Evolutionary conservation across 2,888 invertebrate genomes (phyloP).

Genomic region (Tromatobia lineatoria): DNA sequence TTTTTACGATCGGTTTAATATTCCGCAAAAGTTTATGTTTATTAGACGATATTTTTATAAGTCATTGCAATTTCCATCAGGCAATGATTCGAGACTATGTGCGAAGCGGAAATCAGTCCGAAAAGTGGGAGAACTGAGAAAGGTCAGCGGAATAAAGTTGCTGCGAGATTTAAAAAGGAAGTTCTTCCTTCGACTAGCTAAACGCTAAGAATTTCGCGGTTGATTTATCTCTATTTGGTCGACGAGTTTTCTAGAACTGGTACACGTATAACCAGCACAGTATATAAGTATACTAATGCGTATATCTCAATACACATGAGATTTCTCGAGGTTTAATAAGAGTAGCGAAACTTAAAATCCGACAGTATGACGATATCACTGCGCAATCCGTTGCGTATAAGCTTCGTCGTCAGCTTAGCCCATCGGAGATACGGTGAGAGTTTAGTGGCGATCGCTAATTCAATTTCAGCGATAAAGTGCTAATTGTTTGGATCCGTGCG

Average conservation of each 20-base stretch:
- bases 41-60: too few species aligned
- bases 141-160: not conserved
- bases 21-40: too few species aligned
- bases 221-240: slow-evolving; percentile 44
- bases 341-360: slow-evolving; percentile 24
- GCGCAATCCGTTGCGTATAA: slow-evolving; percentile 1
- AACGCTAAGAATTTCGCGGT: not conserved
- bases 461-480: slow-evolving; percentile 49
- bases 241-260: slow-evolving; percentile 31
- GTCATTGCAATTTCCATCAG: too few species aligned
- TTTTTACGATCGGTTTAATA: too few species aligned
- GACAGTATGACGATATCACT: slow-evolving; percentile 29
- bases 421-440: not conserved
- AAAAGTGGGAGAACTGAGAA: not conserved
- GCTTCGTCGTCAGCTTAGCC: not conserved
- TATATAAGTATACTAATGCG: not conserved
- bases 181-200: not conserved
- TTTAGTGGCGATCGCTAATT: slow-evolving; percentile 45
- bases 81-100: too few species aligned
- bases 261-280: not conserved
- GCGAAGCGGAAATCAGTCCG: not conserved
- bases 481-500: slow-evolving; percentile 28
- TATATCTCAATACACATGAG: not conserved
- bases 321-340: slow-evolving; percentile 14
- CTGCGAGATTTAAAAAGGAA: slow-evolving; percentile 1